A percentile compares a stretch with the other conserved stretches of the same genome.
phyloP scores from a whole-genome alignment of 2,797 vertebrate species.

The Pempheris klunzingeri region DNA sequence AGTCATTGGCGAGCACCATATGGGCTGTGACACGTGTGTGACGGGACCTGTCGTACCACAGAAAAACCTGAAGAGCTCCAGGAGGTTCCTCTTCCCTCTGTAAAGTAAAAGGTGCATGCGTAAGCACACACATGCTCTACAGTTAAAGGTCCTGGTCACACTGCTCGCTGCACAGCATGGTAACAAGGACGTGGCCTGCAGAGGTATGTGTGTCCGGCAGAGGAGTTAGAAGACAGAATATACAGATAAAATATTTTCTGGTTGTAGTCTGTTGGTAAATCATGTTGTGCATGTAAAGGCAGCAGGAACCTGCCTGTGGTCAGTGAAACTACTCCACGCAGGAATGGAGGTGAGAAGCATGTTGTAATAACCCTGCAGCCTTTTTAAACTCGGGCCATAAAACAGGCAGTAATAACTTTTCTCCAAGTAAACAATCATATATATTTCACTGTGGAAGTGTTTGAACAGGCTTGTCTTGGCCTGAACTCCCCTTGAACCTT shows the following conservation, averaged over 20 bases:
- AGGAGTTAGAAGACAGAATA: not conserved
- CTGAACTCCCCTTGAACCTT: conserved; percentile 60
- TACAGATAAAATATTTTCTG: not conserved
- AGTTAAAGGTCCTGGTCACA: no score
- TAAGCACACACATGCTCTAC: no score
- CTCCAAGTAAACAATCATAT: conserved; percentile 50
- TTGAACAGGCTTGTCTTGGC: conserved; percentile 22
- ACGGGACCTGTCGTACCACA: no score
- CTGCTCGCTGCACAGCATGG: no score
- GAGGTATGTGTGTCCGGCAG: no score
- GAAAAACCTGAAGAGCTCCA: no score
- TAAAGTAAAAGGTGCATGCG: no score
- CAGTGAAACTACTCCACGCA: not conserved
- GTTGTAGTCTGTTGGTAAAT: not conserved
- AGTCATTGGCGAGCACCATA: no score
- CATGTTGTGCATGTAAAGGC: not conserved
- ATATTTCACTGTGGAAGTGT: conserved; percentile 48
- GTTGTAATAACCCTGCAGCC: conserved; percentile 1
- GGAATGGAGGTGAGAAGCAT: not conserved
- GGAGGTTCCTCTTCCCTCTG: no score
- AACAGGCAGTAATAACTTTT: conserved; percentile 34
- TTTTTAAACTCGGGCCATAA: conserved; percentile 1
- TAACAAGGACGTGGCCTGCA: no score
- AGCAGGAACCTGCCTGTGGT: conserved; percentile 1
- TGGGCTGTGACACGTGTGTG: no score